Evolutionary conservation across 2,797 vertebrate species (phyloP), one percentile per base, ranked within the genome.

Genomic region (Rhabdomys pumilio): DNA sequence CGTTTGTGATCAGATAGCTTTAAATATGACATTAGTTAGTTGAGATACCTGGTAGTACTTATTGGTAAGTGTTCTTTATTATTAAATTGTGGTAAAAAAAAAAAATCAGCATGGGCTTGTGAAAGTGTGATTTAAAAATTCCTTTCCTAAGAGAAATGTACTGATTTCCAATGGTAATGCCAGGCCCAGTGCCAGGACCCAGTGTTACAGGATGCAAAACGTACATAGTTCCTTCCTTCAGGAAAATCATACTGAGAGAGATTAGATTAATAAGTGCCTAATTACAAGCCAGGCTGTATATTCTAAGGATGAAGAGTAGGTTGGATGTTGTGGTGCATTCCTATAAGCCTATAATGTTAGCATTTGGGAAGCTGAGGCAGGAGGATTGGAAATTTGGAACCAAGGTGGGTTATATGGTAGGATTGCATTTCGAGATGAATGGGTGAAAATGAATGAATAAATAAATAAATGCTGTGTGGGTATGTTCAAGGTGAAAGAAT

Each of bases 1-100:
- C 82, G 31, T 47, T 47, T 83, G 89, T 88, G 76, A 50, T n/a
- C 57, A 90, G 84, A 76, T 94, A 65, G 34, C 73, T 92, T 95
- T 61, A 95, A 95, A 72, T 73, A 76, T n/a, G 61, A 89, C 53
- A 73, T 75, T 67, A 53, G 69, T 83, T 82, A 69, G 57, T 38
- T 89, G 79, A 24, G 69, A 86, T 4, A 8, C 73, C 31, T 69
- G 53, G 47, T 50, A 4, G 79, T 47, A 41, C 12, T 93, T 34
- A 47, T 59, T 81, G 41, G n/a, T 95, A 88, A 94, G 67, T 94
- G 81, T 26, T 4, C 53, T 76, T 94, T 65, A 26, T 24, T 91
- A 76, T 3, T 90, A 88, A 93, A 82, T 41, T 61, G 26, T 59
- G 41, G 9, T 89, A 59, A 34, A 77, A 34, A 77, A 34, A 77